phyloP scores from a whole-genome alignment of 2,797 vertebrate species.

The Garrulus glandarius region DNA sequence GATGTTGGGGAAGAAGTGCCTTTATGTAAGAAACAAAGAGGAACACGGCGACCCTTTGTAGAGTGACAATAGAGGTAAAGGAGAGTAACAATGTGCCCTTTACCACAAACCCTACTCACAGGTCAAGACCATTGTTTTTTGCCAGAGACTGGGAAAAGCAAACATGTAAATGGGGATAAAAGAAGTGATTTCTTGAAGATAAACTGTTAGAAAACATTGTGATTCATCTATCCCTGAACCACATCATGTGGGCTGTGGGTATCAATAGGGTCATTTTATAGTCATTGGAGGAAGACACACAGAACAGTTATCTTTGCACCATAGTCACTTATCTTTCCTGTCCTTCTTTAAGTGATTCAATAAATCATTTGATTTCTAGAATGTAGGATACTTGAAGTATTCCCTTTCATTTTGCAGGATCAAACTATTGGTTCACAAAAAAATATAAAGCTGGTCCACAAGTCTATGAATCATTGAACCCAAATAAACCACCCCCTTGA shows the following conservation, averaged over 20 bases:
- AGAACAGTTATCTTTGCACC: neutral
- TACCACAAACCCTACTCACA: neutral
- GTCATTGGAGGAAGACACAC: neutral
- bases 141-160: neutral
- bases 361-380: neutral
- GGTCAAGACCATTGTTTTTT: neutral
- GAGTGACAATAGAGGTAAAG: neutral
- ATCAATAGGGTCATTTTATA: neutral
- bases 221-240: neutral
- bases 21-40: neutral
- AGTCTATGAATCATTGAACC: neutral
- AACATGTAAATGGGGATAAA: neutral
- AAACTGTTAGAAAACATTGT: neutral
- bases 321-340: neutral
- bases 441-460: neutral
- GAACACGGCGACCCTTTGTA: neutral
- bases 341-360: neutral
- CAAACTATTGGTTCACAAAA: neutral
- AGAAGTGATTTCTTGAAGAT: neutral
- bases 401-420: slow-evolving; percentile 1
- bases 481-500: neutral
- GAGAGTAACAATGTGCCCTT: neutral
- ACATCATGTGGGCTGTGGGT: neutral
- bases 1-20: neutral
- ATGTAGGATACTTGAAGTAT: neutral